Conservation (phyloP, 2,888 invertebrate genomes). For the Pollenia angustigena region DNA sequence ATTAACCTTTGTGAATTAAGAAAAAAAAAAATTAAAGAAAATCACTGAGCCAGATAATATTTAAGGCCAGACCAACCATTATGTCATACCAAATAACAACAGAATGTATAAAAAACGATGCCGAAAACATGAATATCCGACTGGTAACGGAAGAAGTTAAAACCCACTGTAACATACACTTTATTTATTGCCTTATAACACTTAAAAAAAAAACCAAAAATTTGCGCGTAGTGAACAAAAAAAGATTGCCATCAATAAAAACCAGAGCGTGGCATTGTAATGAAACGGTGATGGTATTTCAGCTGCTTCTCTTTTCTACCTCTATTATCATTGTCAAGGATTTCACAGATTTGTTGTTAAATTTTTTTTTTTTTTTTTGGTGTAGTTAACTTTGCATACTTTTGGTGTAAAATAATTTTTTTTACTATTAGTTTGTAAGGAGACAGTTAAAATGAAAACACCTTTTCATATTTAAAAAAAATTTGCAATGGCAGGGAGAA, state of each 20-base stretch:
- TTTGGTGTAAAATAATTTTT: slow-evolving; percentile 7
- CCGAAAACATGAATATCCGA: slow-evolving; percentile 39
- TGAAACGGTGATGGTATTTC: not conserved
- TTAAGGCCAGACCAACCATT: slow-evolving; percentile 57
- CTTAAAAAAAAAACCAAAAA: slow-evolving; percentile 16
- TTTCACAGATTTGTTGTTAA: slow-evolving; percentile 49
- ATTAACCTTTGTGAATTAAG: not conserved
- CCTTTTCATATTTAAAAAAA: not conserved
- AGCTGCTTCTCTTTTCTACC: slow-evolving; percentile 1
- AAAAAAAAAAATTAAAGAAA: slow-evolving; percentile 23
- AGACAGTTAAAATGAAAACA: not conserved
- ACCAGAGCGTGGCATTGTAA: not conserved
- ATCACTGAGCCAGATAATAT: slow-evolving; percentile 68
- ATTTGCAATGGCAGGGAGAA: not conserved
- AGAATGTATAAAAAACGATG: not conserved
- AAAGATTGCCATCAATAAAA: slow-evolving; percentile 49
- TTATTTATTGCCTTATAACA: slow-evolving; percentile 66
- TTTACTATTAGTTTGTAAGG: slow-evolving; percentile 6
- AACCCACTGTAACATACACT: slow-evolving; percentile 42
- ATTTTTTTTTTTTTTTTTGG: slow-evolving; percentile 11
- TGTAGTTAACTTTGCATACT: slow-evolving; percentile 41
- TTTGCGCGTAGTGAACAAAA: slow-evolving; percentile 8
- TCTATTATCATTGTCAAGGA: slow-evolving; percentile 67
- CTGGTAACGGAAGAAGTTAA: slow-evolving; percentile 59
- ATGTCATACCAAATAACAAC: slow-evolving; percentile 50